Evolutionary conservation across 2,113 vertebrate genomes (phyloP).

Genomic region (Petroica traversi): DNA sequence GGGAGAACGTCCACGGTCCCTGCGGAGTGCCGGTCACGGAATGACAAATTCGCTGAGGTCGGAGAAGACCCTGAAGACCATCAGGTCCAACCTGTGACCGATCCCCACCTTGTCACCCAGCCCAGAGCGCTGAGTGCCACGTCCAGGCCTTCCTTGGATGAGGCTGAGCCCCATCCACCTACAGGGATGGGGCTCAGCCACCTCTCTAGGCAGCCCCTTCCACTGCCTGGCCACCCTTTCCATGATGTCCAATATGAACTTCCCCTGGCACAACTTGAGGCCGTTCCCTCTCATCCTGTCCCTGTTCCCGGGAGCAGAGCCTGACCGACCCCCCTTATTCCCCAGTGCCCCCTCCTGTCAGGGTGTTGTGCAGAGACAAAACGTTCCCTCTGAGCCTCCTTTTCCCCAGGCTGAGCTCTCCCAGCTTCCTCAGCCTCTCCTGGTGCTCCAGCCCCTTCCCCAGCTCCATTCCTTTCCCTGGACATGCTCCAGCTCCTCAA

Average conservation of each 20-base stretch:
- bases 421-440: not conserved
- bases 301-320: not conserved
- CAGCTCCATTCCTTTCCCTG: accelerated
- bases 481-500: accelerated
- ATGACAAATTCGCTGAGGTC: accelerated
- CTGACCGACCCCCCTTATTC: too few species aligned
- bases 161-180: too few species aligned
- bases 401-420: not conserved
- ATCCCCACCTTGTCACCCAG: not conserved
- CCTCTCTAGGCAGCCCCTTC: not conserved
- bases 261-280: accelerated
- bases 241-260: not conserved
- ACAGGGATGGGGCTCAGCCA: not conserved
- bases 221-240: not conserved
- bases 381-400: not conserved
- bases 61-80: not conserved
- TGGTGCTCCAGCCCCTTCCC: not conserved
- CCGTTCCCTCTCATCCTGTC: not conserved
- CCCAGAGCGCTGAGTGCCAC: not conserved
- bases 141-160: not conserved
- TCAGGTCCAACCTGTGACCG: not conserved
- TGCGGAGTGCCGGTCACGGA: not conserved
- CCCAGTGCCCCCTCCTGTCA: not conserved
- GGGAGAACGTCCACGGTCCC: accelerated
- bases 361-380: not conserved